Evolutionary conservation across 1,140 invertebrate species (phyloP).

Genomic region (Laupala kohalensis): DNA sequence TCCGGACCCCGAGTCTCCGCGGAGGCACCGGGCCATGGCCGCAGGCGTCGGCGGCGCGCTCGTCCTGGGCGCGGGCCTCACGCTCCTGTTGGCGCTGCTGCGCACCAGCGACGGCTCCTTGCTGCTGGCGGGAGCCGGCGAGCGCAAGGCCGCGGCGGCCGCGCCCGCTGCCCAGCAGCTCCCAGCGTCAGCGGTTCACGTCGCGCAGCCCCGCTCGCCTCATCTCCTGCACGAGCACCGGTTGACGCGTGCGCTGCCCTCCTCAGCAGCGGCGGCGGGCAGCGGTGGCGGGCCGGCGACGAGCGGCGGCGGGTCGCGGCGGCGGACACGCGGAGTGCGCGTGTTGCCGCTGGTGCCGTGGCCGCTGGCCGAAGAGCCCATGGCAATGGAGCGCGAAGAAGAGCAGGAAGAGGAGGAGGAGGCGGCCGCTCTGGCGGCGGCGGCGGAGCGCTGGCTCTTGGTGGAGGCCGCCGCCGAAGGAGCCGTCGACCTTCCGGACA

Average conservation of each 20-base stretch:
- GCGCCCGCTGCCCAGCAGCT: neutral
- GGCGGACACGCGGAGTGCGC: neutral
- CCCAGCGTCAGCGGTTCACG: no score
- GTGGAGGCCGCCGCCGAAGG: neutral
- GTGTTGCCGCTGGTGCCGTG: neutral
- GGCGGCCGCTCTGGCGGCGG: neutral
- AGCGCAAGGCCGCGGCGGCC: neutral
- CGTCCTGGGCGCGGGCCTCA: neutral
- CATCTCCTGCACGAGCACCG: neutral
- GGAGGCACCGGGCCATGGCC: neutral
- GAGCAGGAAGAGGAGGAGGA: neutral
- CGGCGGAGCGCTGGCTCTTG: slow-evolving; percentile 6
- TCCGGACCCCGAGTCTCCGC: neutral
- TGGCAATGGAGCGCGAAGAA: neutral
- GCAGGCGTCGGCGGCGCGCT: slow-evolving; percentile 6
- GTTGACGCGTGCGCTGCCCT: no score
- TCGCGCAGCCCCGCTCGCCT: neutral
- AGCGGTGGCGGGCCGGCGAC: neutral
- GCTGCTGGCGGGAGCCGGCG: slow-evolving; percentile 1
- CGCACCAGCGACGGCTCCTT: slow-evolving; percentile 1
- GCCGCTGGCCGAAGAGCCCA: neutral
- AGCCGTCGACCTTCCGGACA: neutral
- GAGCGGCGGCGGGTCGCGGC: neutral
- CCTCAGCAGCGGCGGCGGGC: neutral
- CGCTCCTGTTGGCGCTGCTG: neutral